phyloP scores from a whole-genome alignment of 2,797 vertebrate genomes.

The Pipistrellus pipistrellus region DNA sequence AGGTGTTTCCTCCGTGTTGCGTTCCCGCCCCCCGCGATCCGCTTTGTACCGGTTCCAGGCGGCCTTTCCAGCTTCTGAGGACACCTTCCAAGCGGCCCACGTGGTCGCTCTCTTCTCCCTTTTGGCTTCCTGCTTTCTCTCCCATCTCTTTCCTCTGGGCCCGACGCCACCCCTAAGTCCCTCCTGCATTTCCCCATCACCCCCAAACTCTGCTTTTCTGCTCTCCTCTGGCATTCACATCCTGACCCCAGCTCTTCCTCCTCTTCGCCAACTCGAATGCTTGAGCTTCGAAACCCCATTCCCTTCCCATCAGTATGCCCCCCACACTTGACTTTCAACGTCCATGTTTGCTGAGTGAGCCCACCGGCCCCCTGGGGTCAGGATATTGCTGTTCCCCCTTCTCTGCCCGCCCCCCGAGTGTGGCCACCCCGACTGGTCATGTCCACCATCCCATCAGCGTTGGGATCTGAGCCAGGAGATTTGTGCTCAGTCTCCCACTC shows the following conservation, averaged over 20 bases:
- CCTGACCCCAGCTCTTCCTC: not conserved
- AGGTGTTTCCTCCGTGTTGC: constrained; percentile 65
- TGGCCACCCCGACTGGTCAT: rapidly evolving
- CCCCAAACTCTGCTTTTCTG: not conserved
- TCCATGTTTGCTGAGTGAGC: not conserved
- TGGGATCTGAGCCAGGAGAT: not conserved
- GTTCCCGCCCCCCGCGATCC: not conserved
- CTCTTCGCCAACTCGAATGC: not conserved
- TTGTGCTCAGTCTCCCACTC: rapidly evolving
- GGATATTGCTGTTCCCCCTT: not conserved
- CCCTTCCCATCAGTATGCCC: not conserved
- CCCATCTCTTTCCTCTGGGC: not conserved
- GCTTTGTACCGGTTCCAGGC: constrained; percentile 43
- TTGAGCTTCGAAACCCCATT: not conserved
- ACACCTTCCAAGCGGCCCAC: not conserved
- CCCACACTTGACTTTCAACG: not conserved
- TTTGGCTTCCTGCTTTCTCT: not conserved
- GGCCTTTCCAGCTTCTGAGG: not conserved
- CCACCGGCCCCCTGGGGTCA: not conserved
- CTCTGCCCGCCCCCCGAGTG: not conserved
- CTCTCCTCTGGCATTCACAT: not conserved
- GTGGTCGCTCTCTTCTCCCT: not conserved
- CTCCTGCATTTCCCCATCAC: not conserved
- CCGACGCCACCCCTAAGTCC: too few species aligned
- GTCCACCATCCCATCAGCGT: rapidly evolving